Evolutionary conservation across 2,888 invertebrate genomes (phyloP), one percentile per base, ranked within the genome.

Genomic region (Apodemia mormo): DNA sequence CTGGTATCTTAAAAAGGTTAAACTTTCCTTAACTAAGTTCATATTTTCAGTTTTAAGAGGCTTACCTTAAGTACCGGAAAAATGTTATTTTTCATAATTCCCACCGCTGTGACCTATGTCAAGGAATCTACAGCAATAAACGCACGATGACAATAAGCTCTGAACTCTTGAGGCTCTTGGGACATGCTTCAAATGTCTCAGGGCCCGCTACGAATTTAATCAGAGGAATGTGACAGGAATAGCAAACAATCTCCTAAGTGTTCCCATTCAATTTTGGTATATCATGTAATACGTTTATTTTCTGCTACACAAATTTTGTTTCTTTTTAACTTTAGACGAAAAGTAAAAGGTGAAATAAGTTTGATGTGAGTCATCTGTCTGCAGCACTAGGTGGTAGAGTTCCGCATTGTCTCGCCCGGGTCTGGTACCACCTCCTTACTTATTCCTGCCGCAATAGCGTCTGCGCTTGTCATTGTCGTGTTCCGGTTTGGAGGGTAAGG

Each of bases 151-250:
- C 61, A 61, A 61, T 61, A 61, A 61, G 30, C 61, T 30, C 30
- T 61, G 33, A 30, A 61, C 61, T 61, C 61, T 49, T 49, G 61
- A 12, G 61, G 14, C 61, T 61, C 61, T 6, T 5, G 61, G 61
- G 61, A 61, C 61, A 61, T 61, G 30, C 61, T 61, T 33, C 61
- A 61, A 61, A 61, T 61, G 61, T 61, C 61, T 61, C 30, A 12
- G 61, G 61, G 61, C 61, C 49, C 61, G 61, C 61, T 61, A 61
- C 61, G 30, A 61, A 61, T 61, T 61, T 61, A 61, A 61, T 61
- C 61, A 61, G 61, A 61, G 33, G 61, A 61, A 61, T 61, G 61
- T 61, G 61, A 61, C 61, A 61, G 61, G 61, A 61, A 61, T 61
- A 30, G 61, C 61, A 33, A 61, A 61, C 61, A 61, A 61, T 61